Evolutionary conservation across 2,797 vertebrate genomes (phyloP).

Genomic region (Parotocinclus haroldoi): DNA sequence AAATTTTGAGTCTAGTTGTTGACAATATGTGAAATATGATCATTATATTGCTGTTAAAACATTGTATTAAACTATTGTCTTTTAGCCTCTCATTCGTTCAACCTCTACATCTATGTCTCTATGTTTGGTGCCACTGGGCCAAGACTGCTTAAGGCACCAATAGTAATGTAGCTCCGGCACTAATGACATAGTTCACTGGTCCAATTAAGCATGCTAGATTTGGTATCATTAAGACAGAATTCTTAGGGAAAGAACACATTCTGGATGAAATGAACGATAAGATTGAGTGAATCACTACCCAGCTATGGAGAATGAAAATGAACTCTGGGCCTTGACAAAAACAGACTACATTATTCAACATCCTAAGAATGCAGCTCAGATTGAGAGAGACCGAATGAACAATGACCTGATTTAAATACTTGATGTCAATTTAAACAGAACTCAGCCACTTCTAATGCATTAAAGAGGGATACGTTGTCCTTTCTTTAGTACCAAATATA

Average conservation of each 20-base stretch:
- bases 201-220: conserved; percentile 80
- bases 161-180: conserved; percentile 61
- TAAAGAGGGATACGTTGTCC: neutral
- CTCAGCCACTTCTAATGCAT: neutral
- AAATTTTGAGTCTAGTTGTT: too few species aligned
- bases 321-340: conserved; percentile 15
- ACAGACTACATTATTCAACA: conserved; percentile 9
- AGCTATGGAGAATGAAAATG: conserved; percentile 12
- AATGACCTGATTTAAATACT: conserved; percentile 4
- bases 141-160: conserved; percentile 59
- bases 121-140: conserved; percentile 50
- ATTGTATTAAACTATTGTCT: neutral
- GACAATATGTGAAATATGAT: too few species aligned
- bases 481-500: too few species aligned
- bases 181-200: conserved; percentile 81
- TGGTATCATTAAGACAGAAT: conserved; percentile 74
- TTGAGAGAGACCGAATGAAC: neutral
- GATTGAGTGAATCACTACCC: conserved; percentile 41
- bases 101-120: conserved; percentile 24
- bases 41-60: too few species aligned
- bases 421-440: neutral
- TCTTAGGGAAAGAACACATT: conserved; percentile 66
- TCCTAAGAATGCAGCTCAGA: conserved; percentile 9
- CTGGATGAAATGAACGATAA: conserved; percentile 70
- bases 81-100: conserved; percentile 38